Conservation (phyloP, 2,888 invertebrate genomes). For the Odontomyia ornata region DNA sequence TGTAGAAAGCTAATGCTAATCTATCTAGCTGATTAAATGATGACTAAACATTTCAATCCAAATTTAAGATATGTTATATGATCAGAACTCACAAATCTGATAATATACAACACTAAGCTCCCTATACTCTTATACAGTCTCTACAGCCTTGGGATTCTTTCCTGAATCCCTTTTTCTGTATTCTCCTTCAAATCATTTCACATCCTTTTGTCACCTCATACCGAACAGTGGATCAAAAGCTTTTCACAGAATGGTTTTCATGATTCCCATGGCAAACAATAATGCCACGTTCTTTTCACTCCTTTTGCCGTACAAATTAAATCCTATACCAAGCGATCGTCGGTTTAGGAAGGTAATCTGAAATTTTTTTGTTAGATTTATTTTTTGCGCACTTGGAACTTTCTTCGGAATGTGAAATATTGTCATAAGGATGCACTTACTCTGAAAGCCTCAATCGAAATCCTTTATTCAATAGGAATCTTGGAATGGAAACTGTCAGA, state of each 20-base stretch:
- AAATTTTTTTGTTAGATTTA: no score
- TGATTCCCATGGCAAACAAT: background rate
- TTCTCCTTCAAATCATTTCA: background rate
- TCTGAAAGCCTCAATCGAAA: conserved; percentile 33
- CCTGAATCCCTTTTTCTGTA: no score
- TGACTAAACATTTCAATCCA: no score
- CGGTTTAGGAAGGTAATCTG: no score
- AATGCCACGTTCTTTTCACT: conserved; percentile 23
- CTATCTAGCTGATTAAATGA: no score
- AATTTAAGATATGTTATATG: no score
- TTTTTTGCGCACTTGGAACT: no score
- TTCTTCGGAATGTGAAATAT: background rate
- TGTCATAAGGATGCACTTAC: background rate
- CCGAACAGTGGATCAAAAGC: background rate
- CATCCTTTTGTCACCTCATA: background rate
- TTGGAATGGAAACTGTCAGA: conserved; percentile 41
- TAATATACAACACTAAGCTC: no score
- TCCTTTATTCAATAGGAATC: conserved; percentile 29
- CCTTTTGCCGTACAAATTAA: conserved; percentile 42
- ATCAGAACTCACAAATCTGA: no score
- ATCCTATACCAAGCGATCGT: conserved; percentile 18
- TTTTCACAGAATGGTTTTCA: background rate
- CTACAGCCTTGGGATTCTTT: no score
- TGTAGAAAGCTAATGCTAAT: no score
- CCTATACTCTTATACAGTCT: no score